These are phyloP conservation scores for Chydorus sphaericus DNA, from an alignment of 2,888 invertebrate genomes.

Conservation along the genomic window DNA sequence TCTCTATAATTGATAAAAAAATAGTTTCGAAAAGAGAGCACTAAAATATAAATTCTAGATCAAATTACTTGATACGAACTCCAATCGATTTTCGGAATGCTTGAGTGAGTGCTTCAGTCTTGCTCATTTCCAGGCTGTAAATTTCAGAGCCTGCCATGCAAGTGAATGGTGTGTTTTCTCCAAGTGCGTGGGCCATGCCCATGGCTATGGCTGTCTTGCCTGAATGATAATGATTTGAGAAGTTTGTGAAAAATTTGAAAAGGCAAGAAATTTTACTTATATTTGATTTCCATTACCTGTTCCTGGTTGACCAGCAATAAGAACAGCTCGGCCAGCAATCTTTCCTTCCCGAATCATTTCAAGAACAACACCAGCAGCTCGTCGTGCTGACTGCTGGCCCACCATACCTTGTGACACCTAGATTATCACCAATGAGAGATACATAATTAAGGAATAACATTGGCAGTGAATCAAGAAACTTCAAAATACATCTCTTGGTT, in stretches of 20 bases:
- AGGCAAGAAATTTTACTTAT: background rate
- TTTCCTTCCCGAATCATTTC: constrained; percentile 98
- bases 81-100: constrained; percentile 95
- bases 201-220: constrained; percentile 94
- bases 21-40: background rate
- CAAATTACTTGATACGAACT: constrained; percentile 65
- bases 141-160: constrained; percentile 98
- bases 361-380: constrained; percentile 86
- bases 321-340: constrained; percentile 86
- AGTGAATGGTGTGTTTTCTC: constrained; percentile 92
- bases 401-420: constrained; percentile 92
- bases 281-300: constrained; percentile 29
- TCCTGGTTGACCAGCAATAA: constrained; percentile 95
- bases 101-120: constrained; percentile 95
- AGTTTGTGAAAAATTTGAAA: too few species aligned
- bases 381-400: constrained; percentile 76
- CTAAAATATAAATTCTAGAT: constrained; percentile 3
- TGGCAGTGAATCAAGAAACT: background rate
- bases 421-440: too few species aligned
- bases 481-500: constrained; percentile 44
- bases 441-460: too few species aligned
- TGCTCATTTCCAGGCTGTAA: constrained; percentile 96
- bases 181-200: constrained; percentile 84
- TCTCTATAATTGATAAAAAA: constrained; percentile 43
- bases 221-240: constrained; percentile 51